A percentile compares a stretch with the other conserved stretches of the same genome.
Evolutionary conservation across 2,113 vertebrate species (phyloP).

Genomic region (Myiozetetes cayanensis): DNA sequence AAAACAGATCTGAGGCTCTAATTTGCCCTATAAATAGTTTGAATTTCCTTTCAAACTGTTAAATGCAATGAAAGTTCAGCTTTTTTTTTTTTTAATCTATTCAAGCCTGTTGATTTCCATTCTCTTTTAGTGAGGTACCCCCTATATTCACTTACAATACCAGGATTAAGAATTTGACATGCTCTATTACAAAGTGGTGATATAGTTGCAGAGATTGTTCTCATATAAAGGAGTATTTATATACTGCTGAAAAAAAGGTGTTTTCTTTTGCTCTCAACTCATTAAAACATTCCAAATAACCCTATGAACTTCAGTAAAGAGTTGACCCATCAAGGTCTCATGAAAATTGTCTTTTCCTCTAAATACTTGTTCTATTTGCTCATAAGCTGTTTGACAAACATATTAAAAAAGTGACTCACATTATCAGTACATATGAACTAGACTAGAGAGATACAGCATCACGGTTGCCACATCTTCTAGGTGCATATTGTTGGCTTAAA

Average conservation of each 20-base stretch:
- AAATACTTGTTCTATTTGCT: not conserved
- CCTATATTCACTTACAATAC: not conserved
- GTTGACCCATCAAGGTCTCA: not conserved
- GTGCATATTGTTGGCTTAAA: accelerated
- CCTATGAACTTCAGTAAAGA: not conserved
- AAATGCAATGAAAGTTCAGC: not conserved
- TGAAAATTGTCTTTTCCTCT: not conserved
- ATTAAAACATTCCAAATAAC: not conserved
- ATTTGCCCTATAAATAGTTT: not conserved
- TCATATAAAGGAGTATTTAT: not conserved
- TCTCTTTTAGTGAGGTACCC: not conserved
- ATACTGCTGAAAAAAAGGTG: not conserved
- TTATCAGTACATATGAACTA: not conserved
- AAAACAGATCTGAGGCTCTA: not conserved
- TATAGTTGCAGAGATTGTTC: not conserved
- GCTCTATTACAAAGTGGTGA: not conserved
- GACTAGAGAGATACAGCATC: not conserved
- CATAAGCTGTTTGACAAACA: not conserved
- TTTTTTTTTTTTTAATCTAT: not conserved
- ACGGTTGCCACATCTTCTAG: not conserved
- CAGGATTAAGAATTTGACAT: not conserved
- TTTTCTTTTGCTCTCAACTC: not conserved
- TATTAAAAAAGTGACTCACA: not conserved
- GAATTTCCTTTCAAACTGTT: not conserved
- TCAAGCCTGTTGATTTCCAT: not conserved